Percentiles rank a stretch among this genome's conserved stretches.
These are phyloP conservation scores for Fratercula arctica DNA, from an alignment of 2,797 vertebrate species.

Conservation along the genomic window DNA sequence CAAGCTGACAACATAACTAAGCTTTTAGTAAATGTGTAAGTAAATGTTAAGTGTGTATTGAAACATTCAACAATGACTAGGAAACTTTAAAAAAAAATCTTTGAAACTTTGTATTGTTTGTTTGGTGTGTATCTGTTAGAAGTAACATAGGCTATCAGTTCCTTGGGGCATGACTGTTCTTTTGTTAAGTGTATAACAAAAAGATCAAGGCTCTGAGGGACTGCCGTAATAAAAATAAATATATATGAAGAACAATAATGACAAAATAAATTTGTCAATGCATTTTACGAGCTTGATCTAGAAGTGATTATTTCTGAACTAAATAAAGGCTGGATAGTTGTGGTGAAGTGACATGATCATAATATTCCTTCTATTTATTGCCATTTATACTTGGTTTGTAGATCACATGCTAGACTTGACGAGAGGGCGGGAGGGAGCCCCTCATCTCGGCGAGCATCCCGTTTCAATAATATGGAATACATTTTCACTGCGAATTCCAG, in stretches of 20 bases:
- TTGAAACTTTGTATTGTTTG: slow-evolving; percentile 50
- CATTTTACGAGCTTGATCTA: slow-evolving; percentile 25
- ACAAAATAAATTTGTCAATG: slow-evolving; percentile 28
- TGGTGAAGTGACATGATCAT: background rate
- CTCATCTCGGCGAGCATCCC: background rate
- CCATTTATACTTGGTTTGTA: slow-evolving; percentile 14
- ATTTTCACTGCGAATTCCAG: slow-evolving; percentile 49
- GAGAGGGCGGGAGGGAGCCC: background rate
- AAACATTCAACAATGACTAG: slow-evolving; percentile 56
- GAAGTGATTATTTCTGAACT: slow-evolving; percentile 33
- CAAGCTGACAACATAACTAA: slow-evolving; percentile 42
- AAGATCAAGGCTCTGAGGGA: slow-evolving; percentile 43
- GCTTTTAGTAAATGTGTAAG: slow-evolving; percentile 53
- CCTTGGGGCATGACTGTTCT: slow-evolving; percentile 38
- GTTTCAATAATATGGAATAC: slow-evolving; percentile 4
- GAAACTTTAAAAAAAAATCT: slow-evolving; percentile 37
- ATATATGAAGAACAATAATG: slow-evolving; percentile 17
- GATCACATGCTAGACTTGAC: background rate
- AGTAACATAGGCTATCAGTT: slow-evolving; percentile 50
- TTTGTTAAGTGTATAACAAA: slow-evolving; percentile 30
- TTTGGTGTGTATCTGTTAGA: slow-evolving; percentile 59
- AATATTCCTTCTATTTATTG: slow-evolving; percentile 31
- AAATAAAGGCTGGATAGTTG: slow-evolving; percentile 33
- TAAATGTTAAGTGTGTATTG: slow-evolving; percentile 59
- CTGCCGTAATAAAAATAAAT: slow-evolving; percentile 39